Percentiles rank a stretch among this genome's conserved stretches.
Evolutionary conservation across 2,888 invertebrate species (phyloP).

Genomic region (Drosophila austrosaltans): DNA sequence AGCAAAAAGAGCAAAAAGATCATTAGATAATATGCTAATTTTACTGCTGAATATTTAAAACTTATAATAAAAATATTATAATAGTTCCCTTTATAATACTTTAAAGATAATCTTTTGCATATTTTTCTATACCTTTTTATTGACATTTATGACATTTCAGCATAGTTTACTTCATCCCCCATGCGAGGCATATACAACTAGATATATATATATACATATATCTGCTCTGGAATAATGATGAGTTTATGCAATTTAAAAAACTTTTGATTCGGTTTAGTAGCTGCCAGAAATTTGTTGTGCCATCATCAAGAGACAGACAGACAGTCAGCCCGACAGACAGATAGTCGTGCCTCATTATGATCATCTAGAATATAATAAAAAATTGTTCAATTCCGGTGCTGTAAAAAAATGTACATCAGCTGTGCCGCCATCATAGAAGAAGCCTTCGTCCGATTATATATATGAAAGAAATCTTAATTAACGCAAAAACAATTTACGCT

Average conservation of each 20-base stretch:
- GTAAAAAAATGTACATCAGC: conserved; percentile 27
- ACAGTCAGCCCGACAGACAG: background rate
- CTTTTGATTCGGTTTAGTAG: background rate
- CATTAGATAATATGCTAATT: too few species aligned
- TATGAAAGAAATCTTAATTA: conserved; percentile 69
- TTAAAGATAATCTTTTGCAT: too few species aligned
- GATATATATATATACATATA: background rate
- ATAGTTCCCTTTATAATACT: too few species aligned
- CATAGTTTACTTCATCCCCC: too few species aligned
- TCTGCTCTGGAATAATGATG: background rate
- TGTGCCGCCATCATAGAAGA: conserved; percentile 1
- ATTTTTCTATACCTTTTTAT: too few species aligned
- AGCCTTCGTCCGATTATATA: conserved; percentile 15
- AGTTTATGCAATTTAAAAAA: background rate
- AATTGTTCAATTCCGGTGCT: conserved; percentile 33
- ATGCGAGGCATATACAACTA: too few species aligned
- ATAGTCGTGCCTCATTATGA: background rate
- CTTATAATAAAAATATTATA: too few species aligned
- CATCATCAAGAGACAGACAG: background rate
- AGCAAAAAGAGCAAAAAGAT: too few species aligned
- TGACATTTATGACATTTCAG: too few species aligned
- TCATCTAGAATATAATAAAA: background rate
- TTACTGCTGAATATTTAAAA: too few species aligned
- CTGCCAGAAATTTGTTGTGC: background rate
- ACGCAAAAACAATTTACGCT: conserved; percentile 67